phyloP scores from a whole-genome alignment of 2,797 vertebrate genomes.

The Pipistrellus nathusii region DNA sequence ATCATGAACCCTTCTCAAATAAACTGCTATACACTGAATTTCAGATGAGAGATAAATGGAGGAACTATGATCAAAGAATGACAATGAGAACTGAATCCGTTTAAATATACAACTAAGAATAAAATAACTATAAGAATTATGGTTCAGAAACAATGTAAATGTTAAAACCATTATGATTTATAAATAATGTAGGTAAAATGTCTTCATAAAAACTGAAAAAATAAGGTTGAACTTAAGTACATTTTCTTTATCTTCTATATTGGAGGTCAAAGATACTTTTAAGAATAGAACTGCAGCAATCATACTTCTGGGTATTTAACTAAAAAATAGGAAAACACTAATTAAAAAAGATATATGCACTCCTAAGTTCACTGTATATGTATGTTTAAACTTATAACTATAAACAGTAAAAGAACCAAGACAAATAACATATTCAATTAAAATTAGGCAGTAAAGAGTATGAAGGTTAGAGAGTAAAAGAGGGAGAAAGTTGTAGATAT shows the following conservation, averaged over 20 bases:
- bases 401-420: conserved; percentile 20
- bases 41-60: neutral
- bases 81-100: conserved; percentile 26
- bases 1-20: neutral
- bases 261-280: neutral
- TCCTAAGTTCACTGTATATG: neutral
- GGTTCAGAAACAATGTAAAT: neutral
- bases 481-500: neutral
- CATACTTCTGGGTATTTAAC: too few species aligned
- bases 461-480: neutral
- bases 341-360: too few species aligned
- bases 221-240: neutral
- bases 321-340: too few species aligned
- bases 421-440: neutral
- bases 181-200: neutral
- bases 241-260: conserved; percentile 33
- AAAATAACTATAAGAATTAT: conserved; percentile 30
- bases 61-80: neutral
- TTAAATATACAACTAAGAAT: conserved; percentile 4
- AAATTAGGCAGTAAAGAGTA: neutral
- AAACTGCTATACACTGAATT: neutral
- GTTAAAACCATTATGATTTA: neutral
- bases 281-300: too few species aligned
- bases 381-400: conserved; percentile 8
- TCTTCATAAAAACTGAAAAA: neutral